Evolutionary conservation across 2,113 vertebrate species (phyloP).

Genomic region (Centropus bengalensis): DNA sequence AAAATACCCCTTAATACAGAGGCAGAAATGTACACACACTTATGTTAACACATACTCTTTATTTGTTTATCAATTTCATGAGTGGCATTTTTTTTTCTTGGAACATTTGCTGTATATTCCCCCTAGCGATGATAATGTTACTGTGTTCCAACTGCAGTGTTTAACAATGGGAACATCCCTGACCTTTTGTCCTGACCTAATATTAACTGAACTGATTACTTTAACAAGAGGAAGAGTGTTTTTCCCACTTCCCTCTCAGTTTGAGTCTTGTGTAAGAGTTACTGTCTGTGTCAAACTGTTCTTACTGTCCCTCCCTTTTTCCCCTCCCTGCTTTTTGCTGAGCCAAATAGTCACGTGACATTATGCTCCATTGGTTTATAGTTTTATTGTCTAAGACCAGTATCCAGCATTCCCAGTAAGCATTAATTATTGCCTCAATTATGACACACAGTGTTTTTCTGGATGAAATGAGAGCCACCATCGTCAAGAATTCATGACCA

Average conservation of each 20-base stretch:
- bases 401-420: constrained; percentile 1
- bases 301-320: background rate
- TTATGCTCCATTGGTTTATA: background rate
- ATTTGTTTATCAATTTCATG: background rate
- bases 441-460: background rate
- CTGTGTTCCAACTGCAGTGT: background rate
- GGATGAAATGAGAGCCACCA: constrained; percentile 19
- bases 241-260: constrained; percentile 42
- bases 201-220: constrained; percentile 2
- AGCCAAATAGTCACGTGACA: background rate
- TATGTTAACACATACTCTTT: background rate
- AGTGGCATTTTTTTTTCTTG: constrained; percentile 5
- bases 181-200: constrained; percentile 53
- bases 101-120: background rate
- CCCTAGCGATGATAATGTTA: background rate
- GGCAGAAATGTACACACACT: background rate
- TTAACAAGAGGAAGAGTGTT: constrained; percentile 42
- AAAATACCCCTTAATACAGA: background rate
- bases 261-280: background rate
- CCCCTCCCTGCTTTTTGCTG: background rate
- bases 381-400: constrained; percentile 25
- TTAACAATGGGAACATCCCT: constrained; percentile 20
- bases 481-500: constrained; percentile 4
- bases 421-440: constrained; percentile 22
- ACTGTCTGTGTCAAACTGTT: background rate